Evolutionary conservation across 1,140 invertebrate genomes (phyloP).

Genomic region (Achatina immaculata): DNA sequence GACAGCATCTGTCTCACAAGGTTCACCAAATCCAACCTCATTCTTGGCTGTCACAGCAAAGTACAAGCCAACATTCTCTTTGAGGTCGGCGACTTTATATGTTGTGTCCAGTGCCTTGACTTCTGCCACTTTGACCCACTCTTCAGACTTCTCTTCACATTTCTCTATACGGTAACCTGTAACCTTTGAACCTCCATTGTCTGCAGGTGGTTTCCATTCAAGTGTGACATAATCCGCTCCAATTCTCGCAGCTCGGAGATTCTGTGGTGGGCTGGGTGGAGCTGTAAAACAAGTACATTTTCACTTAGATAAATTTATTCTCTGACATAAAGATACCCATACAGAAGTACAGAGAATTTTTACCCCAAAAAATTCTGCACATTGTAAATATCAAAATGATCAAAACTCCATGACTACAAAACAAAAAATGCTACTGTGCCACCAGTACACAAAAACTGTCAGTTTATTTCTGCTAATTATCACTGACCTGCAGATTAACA

Average conservation of each 20-base stretch:
- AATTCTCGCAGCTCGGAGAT: conserved; percentile 91
- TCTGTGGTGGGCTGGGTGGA: conserved; percentile 91
- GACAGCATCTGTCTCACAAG: conserved; percentile 80
- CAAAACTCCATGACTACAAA: no score
- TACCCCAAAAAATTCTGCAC: no score
- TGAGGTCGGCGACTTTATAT: conserved; percentile 81
- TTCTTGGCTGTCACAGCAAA: conserved; percentile 97
- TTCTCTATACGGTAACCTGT: conserved; percentile 72
- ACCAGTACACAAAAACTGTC: no score
- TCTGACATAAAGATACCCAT: no score
- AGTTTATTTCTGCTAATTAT: no score
- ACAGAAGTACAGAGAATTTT: no score
- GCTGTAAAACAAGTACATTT: conserved; percentile 79
- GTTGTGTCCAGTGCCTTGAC: conserved; percentile 50
- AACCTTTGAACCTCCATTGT: conserved; percentile 93
- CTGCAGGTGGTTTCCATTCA: conserved; percentile 90
- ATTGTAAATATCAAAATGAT: no score
- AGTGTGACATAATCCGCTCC: conserved; percentile 94
- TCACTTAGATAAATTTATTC: no score
- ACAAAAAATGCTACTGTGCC: no score
- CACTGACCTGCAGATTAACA: no score
- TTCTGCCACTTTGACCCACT: conserved; percentile 63
- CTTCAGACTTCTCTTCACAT: conserved; percentile 49
- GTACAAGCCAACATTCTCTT: conserved; percentile 94
- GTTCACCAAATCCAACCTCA: conserved; percentile 92